A percentile compares a stretch with the other conserved stretches of the same genome.
These are phyloP conservation scores for Hydrolagus colliei DNA, from an alignment of 2,797 vertebrate genomes.

Conservation along the genomic window DNA sequence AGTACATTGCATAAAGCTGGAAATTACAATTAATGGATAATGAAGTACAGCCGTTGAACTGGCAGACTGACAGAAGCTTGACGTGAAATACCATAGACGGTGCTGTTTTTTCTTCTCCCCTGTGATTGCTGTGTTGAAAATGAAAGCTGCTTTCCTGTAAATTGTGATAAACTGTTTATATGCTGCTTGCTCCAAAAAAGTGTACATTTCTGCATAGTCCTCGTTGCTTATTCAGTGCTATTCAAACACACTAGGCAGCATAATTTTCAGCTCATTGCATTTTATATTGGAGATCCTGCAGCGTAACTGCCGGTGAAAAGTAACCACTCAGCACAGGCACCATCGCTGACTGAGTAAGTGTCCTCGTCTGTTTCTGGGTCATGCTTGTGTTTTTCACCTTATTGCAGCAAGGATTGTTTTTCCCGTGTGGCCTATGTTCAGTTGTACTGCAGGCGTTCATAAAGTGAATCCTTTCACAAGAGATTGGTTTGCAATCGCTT, in stretches of 20 bases:
- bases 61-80: slow-evolving; percentile 26
- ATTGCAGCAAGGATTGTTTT: neutral
- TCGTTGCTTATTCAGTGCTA: slow-evolving; percentile 45
- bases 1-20: neutral
- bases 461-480: neutral
- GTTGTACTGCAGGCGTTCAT: neutral
- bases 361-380: slow-evolving; percentile 39
- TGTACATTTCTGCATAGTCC: slow-evolving; percentile 46
- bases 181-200: slow-evolving; percentile 47
- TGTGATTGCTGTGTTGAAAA: slow-evolving; percentile 50
- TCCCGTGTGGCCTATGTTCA: neutral
- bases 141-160: slow-evolving; percentile 49
- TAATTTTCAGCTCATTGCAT: slow-evolving; percentile 40
- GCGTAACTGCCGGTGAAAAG: slow-evolving; percentile 43
- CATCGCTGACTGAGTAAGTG: slow-evolving; percentile 45
- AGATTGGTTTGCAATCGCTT: slow-evolving; percentile 11
- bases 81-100: slow-evolving; percentile 38
- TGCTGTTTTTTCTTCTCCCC: slow-evolving; percentile 44
- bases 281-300: slow-evolving; percentile 43
- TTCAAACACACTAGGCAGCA: slow-evolving; percentile 43
- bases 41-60: neutral
- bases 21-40: neutral
- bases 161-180: slow-evolving; percentile 45
- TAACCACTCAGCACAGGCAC: slow-evolving; percentile 39
- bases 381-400: neutral